Evolutionary conservation across 2,797 vertebrate genomes (phyloP).

Genomic region (Coregonus ussuriensis): DNA sequence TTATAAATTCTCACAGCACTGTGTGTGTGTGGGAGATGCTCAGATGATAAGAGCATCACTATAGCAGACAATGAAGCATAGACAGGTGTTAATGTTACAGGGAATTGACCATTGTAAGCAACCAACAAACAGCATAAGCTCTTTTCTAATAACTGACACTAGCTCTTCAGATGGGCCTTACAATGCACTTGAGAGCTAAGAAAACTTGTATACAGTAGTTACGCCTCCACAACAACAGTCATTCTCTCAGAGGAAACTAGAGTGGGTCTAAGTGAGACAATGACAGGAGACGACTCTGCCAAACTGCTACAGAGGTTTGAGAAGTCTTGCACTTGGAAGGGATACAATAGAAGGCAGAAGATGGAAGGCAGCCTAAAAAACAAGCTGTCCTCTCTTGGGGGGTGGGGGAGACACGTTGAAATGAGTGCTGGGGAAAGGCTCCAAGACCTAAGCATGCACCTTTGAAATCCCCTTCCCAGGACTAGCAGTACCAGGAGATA

Average conservation of each 20-base stretch:
- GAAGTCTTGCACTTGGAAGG: slow-evolving; percentile 43
- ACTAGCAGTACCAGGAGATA: slow-evolving; percentile 53
- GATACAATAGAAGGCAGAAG: slow-evolving; percentile 19
- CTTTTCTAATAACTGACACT: neutral
- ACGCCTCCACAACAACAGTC: neutral
- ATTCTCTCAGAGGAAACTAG: neutral
- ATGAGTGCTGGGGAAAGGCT: slow-evolving; percentile 43
- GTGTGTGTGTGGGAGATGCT: neutral
- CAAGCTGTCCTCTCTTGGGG: slow-evolving; percentile 51
- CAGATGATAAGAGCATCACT: neutral
- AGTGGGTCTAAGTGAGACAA: slow-evolving; percentile 24
- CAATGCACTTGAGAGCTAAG: neutral
- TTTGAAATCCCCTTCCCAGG: slow-evolving; percentile 59
- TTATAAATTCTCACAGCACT: neutral
- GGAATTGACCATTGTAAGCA: neutral
- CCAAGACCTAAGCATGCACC: slow-evolving; percentile 30
- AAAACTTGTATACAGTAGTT: neutral
- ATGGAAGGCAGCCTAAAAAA: slow-evolving; percentile 45
- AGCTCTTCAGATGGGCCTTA: neutral
- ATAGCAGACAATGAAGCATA: neutral
- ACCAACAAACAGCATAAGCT: neutral
- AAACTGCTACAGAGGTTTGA: slow-evolving; percentile 44
- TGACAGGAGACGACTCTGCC: slow-evolving; percentile 27
- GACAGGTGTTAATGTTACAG: neutral
- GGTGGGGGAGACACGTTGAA: slow-evolving; percentile 33